phyloP scores from a whole-genome alignment of 2,113 vertebrate genomes.

The Hoplias malabaricus region DNA sequence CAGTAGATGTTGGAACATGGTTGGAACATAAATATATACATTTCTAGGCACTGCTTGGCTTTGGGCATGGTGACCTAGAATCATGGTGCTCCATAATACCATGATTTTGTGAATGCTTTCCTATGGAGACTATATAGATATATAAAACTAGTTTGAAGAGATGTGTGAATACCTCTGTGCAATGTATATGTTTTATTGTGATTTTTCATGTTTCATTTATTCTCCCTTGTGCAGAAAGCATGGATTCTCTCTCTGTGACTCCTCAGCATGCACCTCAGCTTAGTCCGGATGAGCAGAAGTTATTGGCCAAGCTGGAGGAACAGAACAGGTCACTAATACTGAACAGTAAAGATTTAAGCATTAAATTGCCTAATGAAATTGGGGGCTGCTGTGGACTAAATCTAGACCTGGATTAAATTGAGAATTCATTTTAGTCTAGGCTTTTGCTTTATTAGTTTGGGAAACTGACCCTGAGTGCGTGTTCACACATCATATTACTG shows the following conservation, averaged over 20 bases:
- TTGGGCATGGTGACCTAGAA: too few relatives aligned
- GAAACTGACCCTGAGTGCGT: background rate
- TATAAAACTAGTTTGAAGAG: too few relatives aligned
- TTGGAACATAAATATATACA: too few relatives aligned
- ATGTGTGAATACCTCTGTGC: background rate
- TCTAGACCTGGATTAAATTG: too few relatives aligned
- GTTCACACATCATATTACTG: background rate
- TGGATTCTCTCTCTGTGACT: slow-evolving; percentile 20
- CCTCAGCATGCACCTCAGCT: background rate
- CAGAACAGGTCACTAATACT: slow-evolving; percentile 30
- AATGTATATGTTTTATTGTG: background rate
- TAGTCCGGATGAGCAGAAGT: slow-evolving; percentile 29
- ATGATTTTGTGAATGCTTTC: too few relatives aligned
- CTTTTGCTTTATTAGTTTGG: background rate
- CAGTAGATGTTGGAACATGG: background rate
- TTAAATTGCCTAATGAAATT: too few relatives aligned
- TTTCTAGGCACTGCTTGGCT: too few relatives aligned
- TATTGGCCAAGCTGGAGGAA: slow-evolving; percentile 39
- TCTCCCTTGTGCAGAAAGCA: background rate
- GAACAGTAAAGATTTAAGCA: background rate
- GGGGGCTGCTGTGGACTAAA: too few relatives aligned
- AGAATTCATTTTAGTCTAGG: too few relatives aligned
- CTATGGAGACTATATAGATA: too few relatives aligned
- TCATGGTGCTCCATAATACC: too few relatives aligned
- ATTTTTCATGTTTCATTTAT: background rate